Evolutionary conservation across 1,140 invertebrate species (phyloP).

Genomic region (Lepidotrigona ventralis): DNA sequence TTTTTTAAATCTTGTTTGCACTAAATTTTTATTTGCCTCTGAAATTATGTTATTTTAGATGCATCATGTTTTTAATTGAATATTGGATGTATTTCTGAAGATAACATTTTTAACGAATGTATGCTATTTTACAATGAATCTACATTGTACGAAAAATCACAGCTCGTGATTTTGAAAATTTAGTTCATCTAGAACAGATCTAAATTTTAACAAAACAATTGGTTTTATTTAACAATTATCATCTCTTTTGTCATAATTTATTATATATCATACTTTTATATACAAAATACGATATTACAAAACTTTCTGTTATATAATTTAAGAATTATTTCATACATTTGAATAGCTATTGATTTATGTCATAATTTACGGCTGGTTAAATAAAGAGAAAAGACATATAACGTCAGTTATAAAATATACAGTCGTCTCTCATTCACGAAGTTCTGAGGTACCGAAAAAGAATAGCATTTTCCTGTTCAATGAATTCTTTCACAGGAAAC

Average conservation of each 20-base stretch:
- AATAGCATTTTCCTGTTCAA: constrained; percentile 5
- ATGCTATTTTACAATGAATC: no score
- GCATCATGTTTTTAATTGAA: no score
- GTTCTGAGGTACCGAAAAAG: neutral
- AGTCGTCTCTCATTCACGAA: neutral
- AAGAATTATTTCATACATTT: neutral
- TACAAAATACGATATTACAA: neutral
- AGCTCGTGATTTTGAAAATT: no score
- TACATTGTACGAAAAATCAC: no score
- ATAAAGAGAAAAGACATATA: neutral
- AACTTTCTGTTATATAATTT: neutral
- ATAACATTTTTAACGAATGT: no score
- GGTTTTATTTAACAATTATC: neutral
- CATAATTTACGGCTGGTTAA: neutral
- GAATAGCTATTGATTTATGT: neutral
- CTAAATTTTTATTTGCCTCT: no score
- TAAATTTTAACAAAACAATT: neutral
- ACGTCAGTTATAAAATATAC: constrained; percentile 4
- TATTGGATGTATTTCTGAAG: no score
- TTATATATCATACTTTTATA: no score
- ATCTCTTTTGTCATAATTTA: neutral
- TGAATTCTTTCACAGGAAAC: neutral
- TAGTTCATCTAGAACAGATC: no score
- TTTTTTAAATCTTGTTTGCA: no score
- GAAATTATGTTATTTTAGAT: no score